Base-by-base conservation (phyloP, 1,140 invertebrate species). In the Drosophila equinoxialis region DNA sequence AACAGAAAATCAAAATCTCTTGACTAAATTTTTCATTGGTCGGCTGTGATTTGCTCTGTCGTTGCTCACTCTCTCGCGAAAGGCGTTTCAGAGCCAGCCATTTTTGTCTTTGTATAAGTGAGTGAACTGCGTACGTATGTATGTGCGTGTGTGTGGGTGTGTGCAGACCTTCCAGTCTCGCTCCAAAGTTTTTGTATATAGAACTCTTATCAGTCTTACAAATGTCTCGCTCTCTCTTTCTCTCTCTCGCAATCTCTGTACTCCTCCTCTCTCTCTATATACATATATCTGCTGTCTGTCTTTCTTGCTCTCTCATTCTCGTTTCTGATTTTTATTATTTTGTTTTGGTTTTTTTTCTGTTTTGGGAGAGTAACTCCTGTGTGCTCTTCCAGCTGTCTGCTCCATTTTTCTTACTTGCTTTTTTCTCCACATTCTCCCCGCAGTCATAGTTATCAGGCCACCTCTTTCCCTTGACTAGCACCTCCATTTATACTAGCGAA, bases 11-110 rank as follows among this genome's bases (percentile, higher is more conserved):
- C 91, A 91, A 92, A 91, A 92, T 91, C 86, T 91, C 86, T 86
- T 91, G 86, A 92, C 91, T 92, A 91, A 92, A 92, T 92, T 92
- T 92, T 92, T 92, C 91, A 92, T 92, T 92, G 91, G 91, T 92
- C 86, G 90, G 77, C 89, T 86, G 91, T 92, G 91, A 92, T 92
- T 92, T 92, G 57, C 77, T 78, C 81, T 79, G 76, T 75, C 71
- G 68, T 74, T 68, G 72, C 77, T 68, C 71, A 72, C 66, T 55
- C 33, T 60, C 67, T 65, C 58, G 41, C 54, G 66, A 41, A 51
- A 63, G 33, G 61, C 69, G 26, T 33, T 66, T 57, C 63, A 61
- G 68, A 64, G 48, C 8, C 20, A 17, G 41, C 42, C 35, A 55
- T 59, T 67, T 60, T 67, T 14, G 14, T 33, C 14, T 54, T 54